Evolutionary conservation across 2,797 vertebrate species (phyloP), one percentile per base, ranked within the genome.

Genomic region (Threskiornis aethiopicus): DNA sequence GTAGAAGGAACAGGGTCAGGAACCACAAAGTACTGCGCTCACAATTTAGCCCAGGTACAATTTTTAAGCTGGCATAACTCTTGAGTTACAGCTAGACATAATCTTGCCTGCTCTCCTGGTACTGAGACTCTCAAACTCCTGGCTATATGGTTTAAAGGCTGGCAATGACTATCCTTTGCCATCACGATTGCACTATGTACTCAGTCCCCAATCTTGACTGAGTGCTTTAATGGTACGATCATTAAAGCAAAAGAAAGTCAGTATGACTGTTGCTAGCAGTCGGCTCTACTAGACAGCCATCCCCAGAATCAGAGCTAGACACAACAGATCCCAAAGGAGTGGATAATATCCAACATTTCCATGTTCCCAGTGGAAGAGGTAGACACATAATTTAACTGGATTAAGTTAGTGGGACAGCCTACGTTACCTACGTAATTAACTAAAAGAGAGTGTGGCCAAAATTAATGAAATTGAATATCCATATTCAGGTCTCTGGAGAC

Each of bases 341-440:
- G 47, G 11, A n/a, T 55, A 84, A 81, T 61, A 80, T 9, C 18
- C 29, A 76, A 35, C 16, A 55, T 55, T 58, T n/a, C 16, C 37
- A 12, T 3, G 31, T 35, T 78, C 13, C 25, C 29, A 28, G 25
- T 11, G n/a, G 28, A 72, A 24, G 11, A 78, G 18, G 9, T 18
- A 61, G 52, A 41, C 46, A 54, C 6, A 4, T 25, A 12, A 62
- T 62, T 61, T 41, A 71, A 52, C 16, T 11, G 54, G 29, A 80
- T 61, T 46, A 72, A 49, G 10, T 79, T 73, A 62, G 39, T 64
- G 39, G 51, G 29, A 55, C 26, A 55, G 22, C 57, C 67, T 67
- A 41, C 0, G 0, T 69, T 42, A 35, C 35, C 49, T 31, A 46
- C 0, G 0, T 13, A 77, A 64, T 64, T 64, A 84, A 47, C 6